A percentile compares a stretch with the other conserved stretches of the same genome.
phyloP scores from a whole-genome alignment of 2,113 vertebrate genomes.

The Oplegnathus fasciatus region DNA sequence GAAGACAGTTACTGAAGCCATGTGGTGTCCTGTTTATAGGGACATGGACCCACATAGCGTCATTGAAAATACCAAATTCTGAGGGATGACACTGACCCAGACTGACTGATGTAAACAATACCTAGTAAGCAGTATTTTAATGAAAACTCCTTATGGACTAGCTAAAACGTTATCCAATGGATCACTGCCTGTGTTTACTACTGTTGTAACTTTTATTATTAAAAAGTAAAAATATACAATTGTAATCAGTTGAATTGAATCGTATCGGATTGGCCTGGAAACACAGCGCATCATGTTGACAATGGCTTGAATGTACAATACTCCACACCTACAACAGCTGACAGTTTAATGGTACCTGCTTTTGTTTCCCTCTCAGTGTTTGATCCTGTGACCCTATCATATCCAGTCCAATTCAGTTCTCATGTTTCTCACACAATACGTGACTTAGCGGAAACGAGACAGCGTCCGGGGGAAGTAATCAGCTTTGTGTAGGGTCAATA shows the following conservation, averaged over 20 bases:
- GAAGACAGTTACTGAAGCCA: not conserved
- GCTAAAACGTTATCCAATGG: not conserved
- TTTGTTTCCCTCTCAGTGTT: not conserved
- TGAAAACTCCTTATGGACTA: not conserved
- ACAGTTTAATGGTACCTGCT: not conserved
- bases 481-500: constrained; percentile 63
- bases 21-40: not conserved
- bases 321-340: not conserved
- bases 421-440: constrained; percentile 7
- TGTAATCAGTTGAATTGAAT: no score
- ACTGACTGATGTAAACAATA: not conserved
- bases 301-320: not conserved
- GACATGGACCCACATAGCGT: not conserved
- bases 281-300: not conserved
- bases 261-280: no score
- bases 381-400: constrained; percentile 36
- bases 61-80: not conserved
- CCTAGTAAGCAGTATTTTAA: not conserved
- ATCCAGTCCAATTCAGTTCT: not conserved
- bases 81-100: no score
- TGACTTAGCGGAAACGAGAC: not conserved
- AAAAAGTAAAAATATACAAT: no score
- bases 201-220: no score
- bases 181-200: not conserved
- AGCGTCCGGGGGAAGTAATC: constrained; percentile 27